A percentile compares a stretch with the other conserved stretches of the same genome.
Conservation (phyloP, 2,888 invertebrate genomes). For the Falcaria lacertinaria region DNA sequence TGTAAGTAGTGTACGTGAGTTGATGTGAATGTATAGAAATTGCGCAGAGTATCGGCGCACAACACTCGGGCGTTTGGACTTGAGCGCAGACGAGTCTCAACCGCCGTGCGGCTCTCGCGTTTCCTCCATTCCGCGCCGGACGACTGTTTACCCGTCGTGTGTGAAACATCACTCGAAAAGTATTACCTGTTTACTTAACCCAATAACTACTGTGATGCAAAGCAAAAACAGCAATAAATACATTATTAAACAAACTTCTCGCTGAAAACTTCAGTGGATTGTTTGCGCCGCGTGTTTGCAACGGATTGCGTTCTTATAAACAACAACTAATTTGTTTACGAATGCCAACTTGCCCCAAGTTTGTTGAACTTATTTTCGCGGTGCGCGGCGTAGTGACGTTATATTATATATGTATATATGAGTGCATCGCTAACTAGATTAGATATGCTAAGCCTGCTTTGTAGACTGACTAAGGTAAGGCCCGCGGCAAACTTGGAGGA, state of each 20-base stretch:
- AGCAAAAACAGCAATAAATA: slow-evolving; percentile 2
- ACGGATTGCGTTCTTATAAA: slow-evolving; percentile 22
- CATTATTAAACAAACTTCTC: slow-evolving; percentile 1
- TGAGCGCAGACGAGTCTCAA: slow-evolving; percentile 48
- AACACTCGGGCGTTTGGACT: slow-evolving; percentile 12
- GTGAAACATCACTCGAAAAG: slow-evolving; percentile 28
- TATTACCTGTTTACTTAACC: slow-evolving; percentile 16
- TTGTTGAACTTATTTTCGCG: slow-evolving; percentile 71
- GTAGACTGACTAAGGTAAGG: slow-evolving; percentile 41
- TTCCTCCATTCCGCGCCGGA: slow-evolving; percentile 21
- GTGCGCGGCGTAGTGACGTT: slow-evolving; percentile 61
- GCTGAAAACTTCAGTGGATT: slow-evolving; percentile 5
- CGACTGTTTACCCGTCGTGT: slow-evolving; percentile 24
- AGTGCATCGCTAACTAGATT: slow-evolving; percentile 68
- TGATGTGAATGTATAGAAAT: slow-evolving; percentile 37
- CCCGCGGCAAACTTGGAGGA: slow-evolving; percentile 35
- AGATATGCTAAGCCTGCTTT: slow-evolving; percentile 57
- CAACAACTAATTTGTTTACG: slow-evolving; percentile 26
- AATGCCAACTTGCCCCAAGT: slow-evolving; percentile 47
- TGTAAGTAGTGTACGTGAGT: slow-evolving; percentile 13
- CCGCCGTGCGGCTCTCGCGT: slow-evolving; percentile 55
- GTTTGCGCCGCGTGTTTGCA: slow-evolving; percentile 10
- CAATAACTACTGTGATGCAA: slow-evolving; percentile 1
- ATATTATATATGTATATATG: too few species aligned
- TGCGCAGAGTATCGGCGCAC: slow-evolving; percentile 66